Conservation (phyloP, 2,888 invertebrate species). For the Chloroclysta siterata region DNA sequence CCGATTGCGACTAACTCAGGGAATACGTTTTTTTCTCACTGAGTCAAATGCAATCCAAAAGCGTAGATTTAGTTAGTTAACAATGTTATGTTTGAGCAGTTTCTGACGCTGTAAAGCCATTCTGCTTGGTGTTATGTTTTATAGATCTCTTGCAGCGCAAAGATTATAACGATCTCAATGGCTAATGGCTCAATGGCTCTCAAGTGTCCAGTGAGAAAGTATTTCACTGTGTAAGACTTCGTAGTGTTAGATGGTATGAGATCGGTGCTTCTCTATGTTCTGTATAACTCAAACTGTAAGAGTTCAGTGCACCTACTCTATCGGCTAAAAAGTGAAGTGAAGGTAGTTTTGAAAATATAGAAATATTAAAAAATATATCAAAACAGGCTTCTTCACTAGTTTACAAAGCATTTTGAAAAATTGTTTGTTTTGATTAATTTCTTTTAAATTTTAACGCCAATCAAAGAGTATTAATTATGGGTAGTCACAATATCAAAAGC, state of each 20-base stretch:
- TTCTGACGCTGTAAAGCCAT: slow-evolving; percentile 29
- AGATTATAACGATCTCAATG: slow-evolving; percentile 23
- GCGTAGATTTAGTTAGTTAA: slow-evolving; percentile 28
- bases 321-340: slow-evolving; percentile 25
- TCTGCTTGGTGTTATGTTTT: slow-evolving; percentile 36
- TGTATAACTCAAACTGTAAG: slow-evolving; percentile 27
- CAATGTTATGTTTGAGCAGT: slow-evolving; percentile 33
- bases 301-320: slow-evolving; percentile 24
- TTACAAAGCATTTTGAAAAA: slow-evolving; percentile 1
- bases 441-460: slow-evolving; percentile 31
- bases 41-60: slow-evolving; percentile 24
- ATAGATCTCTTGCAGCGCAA: slow-evolving; percentile 28
- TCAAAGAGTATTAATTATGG: slow-evolving; percentile 29
- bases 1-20: slow-evolving; percentile 44
- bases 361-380: slow-evolving; percentile 9
- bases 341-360: slow-evolving; percentile 20
- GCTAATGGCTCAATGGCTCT: not conserved
- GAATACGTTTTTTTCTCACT: not conserved
- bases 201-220: slow-evolving; percentile 4
- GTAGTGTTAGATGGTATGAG: slow-evolving; percentile 2
- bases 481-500: slow-evolving; percentile 64
- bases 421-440: slow-evolving; percentile 23
- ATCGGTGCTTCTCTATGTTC: slow-evolving; percentile 32
- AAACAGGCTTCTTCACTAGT: slow-evolving; percentile 5
- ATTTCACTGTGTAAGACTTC: slow-evolving; percentile 5